Evolutionary conservation across 2,888 invertebrate species (phyloP), one percentile per base, ranked within the genome.

Genomic region (Axea sp.): DNA sequence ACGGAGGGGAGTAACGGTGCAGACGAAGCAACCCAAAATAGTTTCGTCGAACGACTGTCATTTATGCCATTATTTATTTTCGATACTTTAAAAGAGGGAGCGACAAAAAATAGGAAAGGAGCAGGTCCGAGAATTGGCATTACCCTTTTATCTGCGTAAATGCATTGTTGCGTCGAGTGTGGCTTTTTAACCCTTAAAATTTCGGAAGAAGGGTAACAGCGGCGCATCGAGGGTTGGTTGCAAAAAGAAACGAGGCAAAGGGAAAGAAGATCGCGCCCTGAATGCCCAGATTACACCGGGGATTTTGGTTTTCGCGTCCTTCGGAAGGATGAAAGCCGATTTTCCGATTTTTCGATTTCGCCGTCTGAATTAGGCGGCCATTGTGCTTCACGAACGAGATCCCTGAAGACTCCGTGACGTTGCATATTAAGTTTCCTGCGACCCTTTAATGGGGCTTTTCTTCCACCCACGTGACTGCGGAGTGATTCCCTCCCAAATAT

Each of bases 291-390:
- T 87, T 87, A 87, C 87, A 87, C 79, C 74, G 79, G 83, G 87
- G 87, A 87, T 87, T 87, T 87, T 86, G 87, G 87, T 87, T 86
- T 85, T 84, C 82, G 80, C 83, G 82, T 84, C 83, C 84, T 83
- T 85, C 83, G 82, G 81, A 78, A 79, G 82, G 81, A 78, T 82
- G 76, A 87, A 87, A 87, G 86, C 87, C 86, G 87, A 87, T 87
- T 87, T 87, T 83, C 84, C 83, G 86, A 87, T 87, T 86, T 86
- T 78, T 78, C 80, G 79, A 82, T 81, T 79, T 82, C 72, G 73
- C 78, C 73, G 76, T 75, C 81, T 77, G 84, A 85, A 86, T 85
- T 84, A 84, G 84, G 72, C 80, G 80, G 76, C 80, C 81, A 85
- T 85, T 85, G 84, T 84, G 78, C 78, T 72, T 51, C 22, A 3